A percentile compares a stretch with the other conserved stretches of the same genome.
Evolutionary conservation across 2,113 vertebrate genomes (phyloP).

Genomic region (Ariopsis seemanni): DNA sequence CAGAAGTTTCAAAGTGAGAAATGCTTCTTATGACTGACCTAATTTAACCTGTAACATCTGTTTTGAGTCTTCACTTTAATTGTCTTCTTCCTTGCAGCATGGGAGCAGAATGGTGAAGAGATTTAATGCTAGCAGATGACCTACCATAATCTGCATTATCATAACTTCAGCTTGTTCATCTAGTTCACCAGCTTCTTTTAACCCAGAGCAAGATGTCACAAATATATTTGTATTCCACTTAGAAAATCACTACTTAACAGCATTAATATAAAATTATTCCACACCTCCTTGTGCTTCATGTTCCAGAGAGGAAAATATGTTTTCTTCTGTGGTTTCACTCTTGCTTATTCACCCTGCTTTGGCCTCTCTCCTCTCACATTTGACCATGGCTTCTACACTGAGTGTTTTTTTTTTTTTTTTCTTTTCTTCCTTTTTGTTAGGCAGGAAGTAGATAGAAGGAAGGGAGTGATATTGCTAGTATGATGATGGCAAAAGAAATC

Average conservation of each 20-base stretch:
- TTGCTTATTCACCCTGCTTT: constrained; percentile 18
- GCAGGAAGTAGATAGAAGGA: background rate
- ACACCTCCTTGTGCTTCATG: background rate
- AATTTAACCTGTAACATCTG: constrained; percentile 1
- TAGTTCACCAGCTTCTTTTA: background rate
- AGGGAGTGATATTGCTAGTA: background rate
- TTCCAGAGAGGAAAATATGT: background rate
- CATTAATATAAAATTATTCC: background rate
- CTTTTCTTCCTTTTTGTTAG: background rate
- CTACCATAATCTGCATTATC: background rate
- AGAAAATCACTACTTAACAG: background rate
- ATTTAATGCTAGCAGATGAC: background rate
- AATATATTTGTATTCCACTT: background rate
- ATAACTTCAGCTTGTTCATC: background rate
- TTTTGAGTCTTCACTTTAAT: background rate
- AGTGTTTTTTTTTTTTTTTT: constrained; percentile 7
- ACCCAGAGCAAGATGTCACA: background rate
- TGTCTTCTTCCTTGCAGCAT: background rate
- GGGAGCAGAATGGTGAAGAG: constrained; percentile 9
- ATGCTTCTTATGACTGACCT: background rate
- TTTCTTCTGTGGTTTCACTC: background rate
- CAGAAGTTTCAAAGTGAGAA: background rate
- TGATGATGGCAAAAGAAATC: background rate
- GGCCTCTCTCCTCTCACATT: constrained; percentile 18
- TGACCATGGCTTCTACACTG: background rate